Evolutionary conservation across 2,113 vertebrate genomes (phyloP).

Genomic region (Lamprotornis superbus): DNA sequence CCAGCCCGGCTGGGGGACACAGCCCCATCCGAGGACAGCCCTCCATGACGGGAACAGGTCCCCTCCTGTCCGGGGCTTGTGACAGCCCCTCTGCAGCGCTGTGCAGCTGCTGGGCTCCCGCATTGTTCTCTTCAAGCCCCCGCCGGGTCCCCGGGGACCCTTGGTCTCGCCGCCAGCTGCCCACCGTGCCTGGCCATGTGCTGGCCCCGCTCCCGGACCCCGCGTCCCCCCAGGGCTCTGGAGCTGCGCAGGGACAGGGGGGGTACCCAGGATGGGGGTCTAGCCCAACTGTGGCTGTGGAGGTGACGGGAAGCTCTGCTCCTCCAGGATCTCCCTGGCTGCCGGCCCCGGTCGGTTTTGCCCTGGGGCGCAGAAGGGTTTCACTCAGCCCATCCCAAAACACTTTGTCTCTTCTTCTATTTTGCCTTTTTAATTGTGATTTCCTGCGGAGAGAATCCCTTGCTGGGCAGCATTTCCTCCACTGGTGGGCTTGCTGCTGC

Average conservation of each 20-base stretch:
- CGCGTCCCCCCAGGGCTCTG: background rate
- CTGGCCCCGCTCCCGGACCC: background rate
- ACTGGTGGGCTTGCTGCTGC: background rate
- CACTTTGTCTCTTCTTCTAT: background rate
- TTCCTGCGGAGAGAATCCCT: background rate
- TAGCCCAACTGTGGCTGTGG: background rate
- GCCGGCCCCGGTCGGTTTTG: accelerated
- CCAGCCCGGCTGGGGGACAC: background rate
- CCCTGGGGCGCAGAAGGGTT: background rate
- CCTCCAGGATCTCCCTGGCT: background rate
- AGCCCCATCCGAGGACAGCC: background rate
- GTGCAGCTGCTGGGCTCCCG: background rate
- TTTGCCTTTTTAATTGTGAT: background rate
- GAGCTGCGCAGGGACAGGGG: background rate
- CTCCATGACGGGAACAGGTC: background rate
- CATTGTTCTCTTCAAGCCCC: background rate
- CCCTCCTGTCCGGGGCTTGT: background rate
- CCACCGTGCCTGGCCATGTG: background rate
- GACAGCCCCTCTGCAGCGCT: background rate
- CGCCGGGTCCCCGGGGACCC: background rate
- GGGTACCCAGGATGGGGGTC: accelerated
- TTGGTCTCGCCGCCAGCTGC: background rate
- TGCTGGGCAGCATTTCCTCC: background rate
- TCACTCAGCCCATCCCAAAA: background rate
- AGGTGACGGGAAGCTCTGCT: background rate